Percentiles rank a stretch among this genome's conserved stretches.
Evolutionary conservation across 2,113 vertebrate species (phyloP).

Genomic region (Plecturocebus donacophilus): DNA sequence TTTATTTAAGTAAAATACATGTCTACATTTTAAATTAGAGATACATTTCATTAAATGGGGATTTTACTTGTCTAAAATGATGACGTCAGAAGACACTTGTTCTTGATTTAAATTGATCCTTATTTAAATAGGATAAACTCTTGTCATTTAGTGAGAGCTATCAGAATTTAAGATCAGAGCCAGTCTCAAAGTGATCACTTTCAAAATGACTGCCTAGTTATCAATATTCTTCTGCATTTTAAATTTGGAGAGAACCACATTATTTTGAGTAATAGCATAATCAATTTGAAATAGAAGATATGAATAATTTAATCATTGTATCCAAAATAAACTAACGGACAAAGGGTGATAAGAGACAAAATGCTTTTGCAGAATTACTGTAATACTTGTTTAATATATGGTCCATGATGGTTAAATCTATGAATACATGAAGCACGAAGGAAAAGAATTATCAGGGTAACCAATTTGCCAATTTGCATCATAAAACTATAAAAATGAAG

Average conservation of each 20-base stretch:
- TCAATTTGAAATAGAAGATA: background rate
- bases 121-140: background rate
- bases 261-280: background rate
- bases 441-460: constrained; percentile 1
- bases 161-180: background rate
- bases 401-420: background rate
- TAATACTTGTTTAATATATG: background rate
- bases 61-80: background rate
- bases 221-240: background rate
- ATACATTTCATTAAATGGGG: background rate
- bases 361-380: background rate
- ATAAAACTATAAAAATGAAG: background rate
- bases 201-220: background rate
- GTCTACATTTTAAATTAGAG: background rate
- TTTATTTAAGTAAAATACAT: background rate
- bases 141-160: background rate
- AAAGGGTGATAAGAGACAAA: background rate
- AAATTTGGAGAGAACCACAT: background rate
- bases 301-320: constrained; percentile 34
- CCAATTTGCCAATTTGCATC: constrained; percentile 16
- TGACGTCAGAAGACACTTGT: background rate
- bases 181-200: background rate
- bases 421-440: background rate
- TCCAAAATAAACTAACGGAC: background rate
- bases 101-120: background rate